These are phyloP conservation scores for Pheosia gnoma DNA, from an alignment of 2,888 invertebrate species.

Conservation along the genomic window DNA sequence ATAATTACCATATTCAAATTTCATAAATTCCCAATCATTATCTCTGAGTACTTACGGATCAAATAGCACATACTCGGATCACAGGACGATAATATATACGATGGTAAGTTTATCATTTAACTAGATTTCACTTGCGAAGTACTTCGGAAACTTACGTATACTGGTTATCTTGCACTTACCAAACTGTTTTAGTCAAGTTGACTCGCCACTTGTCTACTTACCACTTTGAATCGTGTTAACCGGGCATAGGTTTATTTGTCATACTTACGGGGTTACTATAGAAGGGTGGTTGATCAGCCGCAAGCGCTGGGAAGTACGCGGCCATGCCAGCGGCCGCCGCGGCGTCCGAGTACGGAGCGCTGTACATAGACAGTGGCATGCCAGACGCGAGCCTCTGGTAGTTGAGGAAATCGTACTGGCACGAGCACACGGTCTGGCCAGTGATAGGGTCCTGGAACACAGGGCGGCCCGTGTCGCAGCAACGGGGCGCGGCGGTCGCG, in stretches of 20 bases:
- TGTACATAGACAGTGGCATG: slow-evolving; percentile 92
- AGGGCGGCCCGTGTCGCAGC: slow-evolving; percentile 96
- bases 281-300: slow-evolving; percentile 93
- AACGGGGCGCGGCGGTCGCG: slow-evolving; percentile 85
- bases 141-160: too few relatives aligned
- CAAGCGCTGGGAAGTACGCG: slow-evolving; percentile 93
- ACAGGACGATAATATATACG: too few relatives aligned
- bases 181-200: too few relatives aligned
- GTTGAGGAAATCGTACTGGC: slow-evolving; percentile 94
- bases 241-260: not conserved
- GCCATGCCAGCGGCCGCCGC: slow-evolving; percentile 91
- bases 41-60: too few relatives aligned
- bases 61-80: too few relatives aligned
- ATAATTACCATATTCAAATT: too few relatives aligned
- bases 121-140: too few relatives aligned
- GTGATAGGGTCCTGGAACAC: slow-evolving; percentile 95
- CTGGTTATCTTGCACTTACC: too few relatives aligned
- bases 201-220: too few relatives aligned
- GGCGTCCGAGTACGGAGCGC: slow-evolving; percentile 89
- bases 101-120: too few relatives aligned
- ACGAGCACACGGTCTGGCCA: slow-evolving; percentile 94
- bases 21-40: too few relatives aligned
- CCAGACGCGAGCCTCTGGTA: slow-evolving; percentile 91
- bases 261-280: slow-evolving; percentile 92
- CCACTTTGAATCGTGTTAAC: too few relatives aligned